These are phyloP conservation scores for Cactoblastis cactorum DNA, from an alignment of 2,888 invertebrate genomes.

Conservation along the genomic window DNA sequence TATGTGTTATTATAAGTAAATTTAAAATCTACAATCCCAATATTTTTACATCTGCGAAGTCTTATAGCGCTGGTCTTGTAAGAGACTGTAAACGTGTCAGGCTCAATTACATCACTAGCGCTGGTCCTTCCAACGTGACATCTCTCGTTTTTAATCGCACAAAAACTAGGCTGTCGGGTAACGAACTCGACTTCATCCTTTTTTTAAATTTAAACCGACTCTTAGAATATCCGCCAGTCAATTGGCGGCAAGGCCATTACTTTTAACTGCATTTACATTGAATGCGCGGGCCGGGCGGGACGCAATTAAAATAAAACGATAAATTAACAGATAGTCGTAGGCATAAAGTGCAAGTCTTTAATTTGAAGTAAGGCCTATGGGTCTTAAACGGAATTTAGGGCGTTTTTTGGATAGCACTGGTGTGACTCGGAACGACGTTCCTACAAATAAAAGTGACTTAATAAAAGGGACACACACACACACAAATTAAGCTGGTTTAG, in stretches of 20 bases:
- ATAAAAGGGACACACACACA: too few relatives aligned
- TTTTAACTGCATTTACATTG: conserved; percentile 70
- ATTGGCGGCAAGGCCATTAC: conserved; percentile 61
- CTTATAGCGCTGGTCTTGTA: too few relatives aligned
- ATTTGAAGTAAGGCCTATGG: background rate
- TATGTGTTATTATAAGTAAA: too few relatives aligned
- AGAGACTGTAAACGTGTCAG: too few relatives aligned
- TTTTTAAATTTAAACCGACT: conserved; percentile 14
- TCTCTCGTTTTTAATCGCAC: conserved; percentile 21
- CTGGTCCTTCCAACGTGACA: conserved; percentile 6
- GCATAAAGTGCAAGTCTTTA: background rate
- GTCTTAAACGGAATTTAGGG: too few relatives aligned
- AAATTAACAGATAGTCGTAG: conserved; percentile 53
- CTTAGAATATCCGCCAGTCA: conserved; percentile 27
- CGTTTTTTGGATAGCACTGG: too few relatives aligned
- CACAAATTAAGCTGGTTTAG: too few relatives aligned
- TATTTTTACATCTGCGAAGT: too few relatives aligned
- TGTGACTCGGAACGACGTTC: too few relatives aligned
- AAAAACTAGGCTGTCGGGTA: conserved; percentile 28
- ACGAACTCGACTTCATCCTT: conserved; percentile 23
- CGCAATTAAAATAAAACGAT: conserved; percentile 69
- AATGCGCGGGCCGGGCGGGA: conserved; percentile 55
- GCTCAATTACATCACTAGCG: background rate
- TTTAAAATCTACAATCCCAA: too few relatives aligned
- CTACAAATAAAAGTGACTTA: too few relatives aligned